Conservation (phyloP, 1,140 invertebrate genomes). For the Drosophila sturtevanti region DNA sequence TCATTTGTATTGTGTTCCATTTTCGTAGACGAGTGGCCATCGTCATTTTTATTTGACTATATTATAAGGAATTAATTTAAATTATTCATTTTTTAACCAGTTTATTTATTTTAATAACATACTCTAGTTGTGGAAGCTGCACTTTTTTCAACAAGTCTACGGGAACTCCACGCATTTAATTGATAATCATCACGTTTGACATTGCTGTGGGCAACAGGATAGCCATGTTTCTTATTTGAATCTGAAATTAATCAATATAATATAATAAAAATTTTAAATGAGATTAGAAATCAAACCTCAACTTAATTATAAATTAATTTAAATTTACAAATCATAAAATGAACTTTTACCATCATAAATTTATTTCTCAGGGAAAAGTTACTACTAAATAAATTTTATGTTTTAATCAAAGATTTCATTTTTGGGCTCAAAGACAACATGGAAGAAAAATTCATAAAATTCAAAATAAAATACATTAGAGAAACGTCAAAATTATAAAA, state of each 20-base stretch:
- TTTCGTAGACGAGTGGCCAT: conserved; percentile 51
- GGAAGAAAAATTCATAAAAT: not conserved
- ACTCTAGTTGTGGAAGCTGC: conserved; percentile 72
- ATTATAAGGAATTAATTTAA: too few relatives aligned
- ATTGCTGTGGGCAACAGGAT: conserved; percentile 53
- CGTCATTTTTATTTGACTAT: conserved; percentile 58
- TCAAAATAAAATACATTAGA: not conserved
- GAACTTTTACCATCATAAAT: too few relatives aligned
- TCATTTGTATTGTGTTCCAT: conserved; percentile 59
- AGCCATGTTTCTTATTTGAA: conserved; percentile 70
- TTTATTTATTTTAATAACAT: conserved; percentile 3
- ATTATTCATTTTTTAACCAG: too few relatives aligned
- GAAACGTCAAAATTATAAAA: not conserved
- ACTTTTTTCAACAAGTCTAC: conserved; percentile 52
- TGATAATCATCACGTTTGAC: conserved; percentile 69
- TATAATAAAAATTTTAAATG: not conserved
- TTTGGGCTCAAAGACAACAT: not conserved
- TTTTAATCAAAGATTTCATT: not conserved
- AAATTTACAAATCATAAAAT: too few relatives aligned
- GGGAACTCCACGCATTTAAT: conserved; percentile 65
- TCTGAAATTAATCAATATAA: conserved; percentile 42
- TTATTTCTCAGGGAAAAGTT: too few relatives aligned
- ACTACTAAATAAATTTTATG: too few relatives aligned
- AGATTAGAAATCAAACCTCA: too few relatives aligned
- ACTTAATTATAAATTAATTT: too few relatives aligned